phyloP scores from a whole-genome alignment of 2,888 invertebrate species.

The Thelaira solivaga region DNA sequence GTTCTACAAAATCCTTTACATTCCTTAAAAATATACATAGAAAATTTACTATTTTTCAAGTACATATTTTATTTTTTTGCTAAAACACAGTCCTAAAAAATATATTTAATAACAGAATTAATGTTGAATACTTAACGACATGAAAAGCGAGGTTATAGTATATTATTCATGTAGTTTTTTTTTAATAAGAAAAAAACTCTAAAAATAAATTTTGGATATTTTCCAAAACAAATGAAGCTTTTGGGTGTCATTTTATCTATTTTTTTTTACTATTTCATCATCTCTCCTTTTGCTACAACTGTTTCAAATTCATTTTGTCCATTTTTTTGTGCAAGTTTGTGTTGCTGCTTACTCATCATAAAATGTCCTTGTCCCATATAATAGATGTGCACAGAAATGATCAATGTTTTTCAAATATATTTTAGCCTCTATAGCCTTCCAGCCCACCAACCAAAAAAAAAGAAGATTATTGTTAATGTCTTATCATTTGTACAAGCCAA shows the following conservation, averaged over 20 bases:
- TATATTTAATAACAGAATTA: conserved; percentile 50
- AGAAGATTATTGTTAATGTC: conserved; percentile 33
- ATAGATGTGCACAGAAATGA: conserved; percentile 51
- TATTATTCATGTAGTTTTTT: background rate
- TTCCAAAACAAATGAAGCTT: conserved; percentile 59
- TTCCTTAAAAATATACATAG: background rate
- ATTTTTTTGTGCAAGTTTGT: background rate
- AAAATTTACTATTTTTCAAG: background rate
- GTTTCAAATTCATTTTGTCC: conserved; percentile 15
- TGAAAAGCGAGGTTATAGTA: background rate
- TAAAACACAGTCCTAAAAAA: background rate
- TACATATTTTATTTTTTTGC: conserved; percentile 16
- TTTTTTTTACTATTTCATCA: background rate
- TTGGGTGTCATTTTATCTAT: conserved; percentile 52
- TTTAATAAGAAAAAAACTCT: background rate
- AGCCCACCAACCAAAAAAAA: background rate
- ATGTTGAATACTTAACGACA: conserved; percentile 44
- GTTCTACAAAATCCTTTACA: background rate
- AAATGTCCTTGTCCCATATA: conserved; percentile 61
- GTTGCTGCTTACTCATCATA: conserved; percentile 59
- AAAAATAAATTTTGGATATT: conserved; percentile 37
- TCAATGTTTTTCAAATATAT: conserved; percentile 40
- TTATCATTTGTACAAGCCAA: conserved; percentile 26
- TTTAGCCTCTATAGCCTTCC: no score
- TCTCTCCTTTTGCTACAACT: background rate